Evolutionary conservation across 2,888 invertebrate species (phyloP), one percentile per base, ranked within the genome.

Genomic region (Hydrotaea cyrtoneurina): DNA sequence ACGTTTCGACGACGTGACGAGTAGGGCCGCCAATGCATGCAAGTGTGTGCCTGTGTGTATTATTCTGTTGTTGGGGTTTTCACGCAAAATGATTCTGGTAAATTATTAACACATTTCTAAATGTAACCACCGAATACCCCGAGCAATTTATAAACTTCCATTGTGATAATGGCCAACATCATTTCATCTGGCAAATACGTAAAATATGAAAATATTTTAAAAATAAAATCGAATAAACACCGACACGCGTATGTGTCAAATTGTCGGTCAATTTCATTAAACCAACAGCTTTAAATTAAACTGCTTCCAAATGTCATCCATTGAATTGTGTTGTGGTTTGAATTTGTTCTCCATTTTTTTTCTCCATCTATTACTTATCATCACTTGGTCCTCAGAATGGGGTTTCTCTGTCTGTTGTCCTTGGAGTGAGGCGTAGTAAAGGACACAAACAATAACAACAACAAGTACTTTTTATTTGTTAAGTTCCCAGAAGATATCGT

Each of bases 401-500:
- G 3, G 13, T 23, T 17, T 26, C 59, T 26, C 10, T 26, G 15
- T 59, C 59, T 23, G 26, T 59, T 59, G 59, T 59, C 15, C 26
- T 57, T 59, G 59, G 15, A 11, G 26, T 59, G 26, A 26, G 5
- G 19, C 7, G n/a, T n/a, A n/a, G n/a, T n/a, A 15, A 36, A 8
- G 21, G 5, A 43, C 39, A 39, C 21, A 7, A 66, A n/a, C n/a
- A n/a, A n/a, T n/a, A n/a, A n/a, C n/a, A 39, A 59, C 2, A 43
- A 66, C 39, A 31, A 31, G 7, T 31, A 69, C 8, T 69, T 69
- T 23, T 46, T 69, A 21, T 43, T 39, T 66, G 66, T 43, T 43
- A 69, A 69, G 46, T 46, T 69, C 39, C 17, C 15, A 17, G 66
- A 36, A 17, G 31, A 69, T 43, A 69, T 69, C 69, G 46, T 23